Conservation (phyloP, 2,888 invertebrate species). For the Nycteola revayana region DNA sequence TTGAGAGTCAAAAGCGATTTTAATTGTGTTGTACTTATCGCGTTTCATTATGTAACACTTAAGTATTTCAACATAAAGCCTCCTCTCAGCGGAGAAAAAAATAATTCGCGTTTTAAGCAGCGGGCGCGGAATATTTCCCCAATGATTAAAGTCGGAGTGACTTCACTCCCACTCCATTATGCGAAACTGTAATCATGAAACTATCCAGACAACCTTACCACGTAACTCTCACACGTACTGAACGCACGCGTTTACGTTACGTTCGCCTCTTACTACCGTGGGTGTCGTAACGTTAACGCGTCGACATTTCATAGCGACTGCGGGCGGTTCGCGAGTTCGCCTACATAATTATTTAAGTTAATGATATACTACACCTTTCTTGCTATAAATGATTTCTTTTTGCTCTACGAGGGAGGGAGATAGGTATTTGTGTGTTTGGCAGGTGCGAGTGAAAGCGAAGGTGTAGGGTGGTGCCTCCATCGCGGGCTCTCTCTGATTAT, state of each 20-base stretch:
- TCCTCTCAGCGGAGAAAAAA: conserved; percentile 28
- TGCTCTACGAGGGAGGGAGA: conserved; percentile 43
- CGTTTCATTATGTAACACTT: conserved; percentile 31
- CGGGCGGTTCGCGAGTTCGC: conserved; percentile 38
- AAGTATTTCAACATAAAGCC: conserved; percentile 15
- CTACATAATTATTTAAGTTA: conserved; percentile 78
- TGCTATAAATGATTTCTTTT: conserved; percentile 69
- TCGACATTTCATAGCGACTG: conserved; percentile 21
- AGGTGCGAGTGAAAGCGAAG: conserved; percentile 31
- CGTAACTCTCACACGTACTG: conserved; percentile 13
- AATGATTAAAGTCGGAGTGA: conserved; percentile 68
- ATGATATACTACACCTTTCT: conserved; percentile 76
- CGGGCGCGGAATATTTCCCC: conserved; percentile 64
- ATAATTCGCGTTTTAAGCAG: conserved; percentile 42
- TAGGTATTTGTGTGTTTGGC: neutral
- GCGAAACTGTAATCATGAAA: conserved; percentile 70
- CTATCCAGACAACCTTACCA: conserved; percentile 46
- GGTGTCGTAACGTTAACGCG: conserved; percentile 35
- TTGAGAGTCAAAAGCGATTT: conserved; percentile 13
- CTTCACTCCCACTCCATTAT: conserved; percentile 68
- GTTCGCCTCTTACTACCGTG: conserved; percentile 2
- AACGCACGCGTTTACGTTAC: conserved; percentile 40
- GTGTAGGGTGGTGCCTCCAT: conserved; percentile 53
- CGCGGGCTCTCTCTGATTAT: conserved; percentile 37
- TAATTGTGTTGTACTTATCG: conserved; percentile 29